Evolutionary conservation across 2,113 vertebrate species (phyloP).

Genomic region (Porphyrio hochstetteri): DNA sequence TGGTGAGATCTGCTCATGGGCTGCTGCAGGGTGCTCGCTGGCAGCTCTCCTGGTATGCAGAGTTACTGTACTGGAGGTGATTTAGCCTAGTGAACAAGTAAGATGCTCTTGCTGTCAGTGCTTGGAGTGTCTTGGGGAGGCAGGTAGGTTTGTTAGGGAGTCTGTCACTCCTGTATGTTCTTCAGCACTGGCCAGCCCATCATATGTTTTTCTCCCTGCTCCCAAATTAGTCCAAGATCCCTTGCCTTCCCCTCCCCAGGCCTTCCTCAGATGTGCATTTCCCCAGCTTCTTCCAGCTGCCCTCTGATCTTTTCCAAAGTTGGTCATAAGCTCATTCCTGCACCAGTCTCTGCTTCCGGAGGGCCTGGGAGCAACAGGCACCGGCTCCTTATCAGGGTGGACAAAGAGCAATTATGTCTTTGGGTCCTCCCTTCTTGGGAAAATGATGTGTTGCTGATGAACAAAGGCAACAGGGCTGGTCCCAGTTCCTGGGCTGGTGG

Average conservation of each 20-base stretch:
- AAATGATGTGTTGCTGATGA: neutral
- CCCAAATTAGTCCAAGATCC: neutral
- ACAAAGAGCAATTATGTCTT: neutral
- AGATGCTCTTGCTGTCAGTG: neutral
- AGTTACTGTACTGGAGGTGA: neutral
- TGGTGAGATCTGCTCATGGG: neutral
- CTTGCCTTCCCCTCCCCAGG: neutral
- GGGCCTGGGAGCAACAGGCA: neutral
- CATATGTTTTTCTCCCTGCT: neutral
- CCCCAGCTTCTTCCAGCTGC: neutral
- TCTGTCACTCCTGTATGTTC: neutral
- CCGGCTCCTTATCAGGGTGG: neutral
- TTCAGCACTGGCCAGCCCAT: neutral
- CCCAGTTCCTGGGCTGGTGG: neutral
- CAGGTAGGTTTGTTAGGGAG: neutral
- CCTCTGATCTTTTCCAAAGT: neutral
- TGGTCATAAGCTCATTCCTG: neutral
- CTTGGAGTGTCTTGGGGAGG: neutral
- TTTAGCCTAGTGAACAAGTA: neutral
- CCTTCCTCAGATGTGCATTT: neutral
- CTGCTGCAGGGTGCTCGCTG: rapidly evolving
- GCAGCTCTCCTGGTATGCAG: neutral
- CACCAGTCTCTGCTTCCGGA: neutral
- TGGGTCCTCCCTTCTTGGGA: neutral
- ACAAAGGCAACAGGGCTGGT: neutral